phyloP scores from a whole-genome alignment of 2,888 invertebrate genomes.

The Drosophila quinaria region DNA sequence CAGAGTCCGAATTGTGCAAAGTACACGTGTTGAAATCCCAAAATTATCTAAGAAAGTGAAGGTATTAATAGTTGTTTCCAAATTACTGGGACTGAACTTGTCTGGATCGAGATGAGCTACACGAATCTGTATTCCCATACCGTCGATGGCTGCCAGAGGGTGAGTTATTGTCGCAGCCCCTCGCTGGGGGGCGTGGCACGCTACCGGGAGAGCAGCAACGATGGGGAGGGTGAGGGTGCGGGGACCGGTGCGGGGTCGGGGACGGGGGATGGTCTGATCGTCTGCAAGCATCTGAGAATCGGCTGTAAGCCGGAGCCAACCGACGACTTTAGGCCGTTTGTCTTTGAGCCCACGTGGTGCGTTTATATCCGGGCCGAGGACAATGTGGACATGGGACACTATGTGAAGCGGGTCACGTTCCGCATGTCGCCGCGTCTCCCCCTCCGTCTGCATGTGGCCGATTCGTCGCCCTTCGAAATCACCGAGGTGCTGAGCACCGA shows the following conservation, averaged over 20 bases:
- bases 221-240: constrained; percentile 1
- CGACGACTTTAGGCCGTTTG: constrained; percentile 50
- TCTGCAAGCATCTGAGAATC: constrained; percentile 51
- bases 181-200: background rate
- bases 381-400: constrained; percentile 49
- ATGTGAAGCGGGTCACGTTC: constrained; percentile 61
- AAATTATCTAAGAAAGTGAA: background rate
- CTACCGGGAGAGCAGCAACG: constrained; percentile 4
- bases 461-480: constrained; percentile 51
- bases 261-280: constrained; percentile 46
- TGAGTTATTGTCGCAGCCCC: constrained; percentile 35
- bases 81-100: background rate
- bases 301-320: constrained; percentile 61
- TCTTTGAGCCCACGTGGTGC: constrained; percentile 67
- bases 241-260: no score
- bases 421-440: constrained; percentile 62
- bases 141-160: constrained; percentile 37
- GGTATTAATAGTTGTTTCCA: background rate
- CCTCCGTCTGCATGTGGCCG: constrained; percentile 55
- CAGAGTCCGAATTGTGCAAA: background rate
- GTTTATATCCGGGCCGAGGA: constrained; percentile 54
- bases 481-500: constrained; percentile 61
- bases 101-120: constrained; percentile 6
- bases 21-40: background rate
- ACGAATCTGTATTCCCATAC: constrained; percentile 6